Conservation (phyloP, 2,113 vertebrate genomes). For the Talpa occidentalis region DNA sequence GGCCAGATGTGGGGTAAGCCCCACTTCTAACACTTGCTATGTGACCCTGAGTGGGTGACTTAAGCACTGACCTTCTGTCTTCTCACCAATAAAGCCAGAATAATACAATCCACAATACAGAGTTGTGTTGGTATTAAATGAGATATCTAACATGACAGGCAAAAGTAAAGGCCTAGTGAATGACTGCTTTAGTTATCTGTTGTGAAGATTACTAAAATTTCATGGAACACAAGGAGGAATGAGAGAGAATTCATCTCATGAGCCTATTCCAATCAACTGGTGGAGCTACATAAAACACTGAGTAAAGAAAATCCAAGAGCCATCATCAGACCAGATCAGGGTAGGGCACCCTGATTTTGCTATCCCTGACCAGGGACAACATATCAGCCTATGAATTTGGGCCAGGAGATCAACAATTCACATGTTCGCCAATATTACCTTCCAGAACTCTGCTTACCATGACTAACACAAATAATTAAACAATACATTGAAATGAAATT, state of each 20-base stretch:
- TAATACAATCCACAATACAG: not conserved
- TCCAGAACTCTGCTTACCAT: not conserved
- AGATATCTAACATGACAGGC: not conserved
- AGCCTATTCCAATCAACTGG: not conserved
- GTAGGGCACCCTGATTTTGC: not conserved
- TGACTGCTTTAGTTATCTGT: not conserved
- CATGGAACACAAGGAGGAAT: not conserved
- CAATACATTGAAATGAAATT: not conserved
- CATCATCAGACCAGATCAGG: not conserved
- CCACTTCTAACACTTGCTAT: not conserved
- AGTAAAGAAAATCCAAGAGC: not conserved
- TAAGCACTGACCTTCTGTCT: not conserved
- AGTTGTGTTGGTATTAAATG: not conserved
- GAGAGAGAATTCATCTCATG: not conserved
- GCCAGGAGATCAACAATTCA: not conserved
- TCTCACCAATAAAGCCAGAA: slow-evolving; percentile 18
- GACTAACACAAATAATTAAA: slow-evolving; percentile 44
- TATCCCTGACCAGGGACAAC: not conserved
- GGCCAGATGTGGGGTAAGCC: not conserved
- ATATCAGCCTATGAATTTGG: not conserved
- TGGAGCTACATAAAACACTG: not conserved
- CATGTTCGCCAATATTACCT: not conserved
- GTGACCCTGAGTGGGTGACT: not conserved
- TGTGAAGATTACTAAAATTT: not conserved
- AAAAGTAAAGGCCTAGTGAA: not conserved